phyloP scores from a whole-genome alignment of 2,113 vertebrate genomes.

The Laticauda laticaudata region DNA sequence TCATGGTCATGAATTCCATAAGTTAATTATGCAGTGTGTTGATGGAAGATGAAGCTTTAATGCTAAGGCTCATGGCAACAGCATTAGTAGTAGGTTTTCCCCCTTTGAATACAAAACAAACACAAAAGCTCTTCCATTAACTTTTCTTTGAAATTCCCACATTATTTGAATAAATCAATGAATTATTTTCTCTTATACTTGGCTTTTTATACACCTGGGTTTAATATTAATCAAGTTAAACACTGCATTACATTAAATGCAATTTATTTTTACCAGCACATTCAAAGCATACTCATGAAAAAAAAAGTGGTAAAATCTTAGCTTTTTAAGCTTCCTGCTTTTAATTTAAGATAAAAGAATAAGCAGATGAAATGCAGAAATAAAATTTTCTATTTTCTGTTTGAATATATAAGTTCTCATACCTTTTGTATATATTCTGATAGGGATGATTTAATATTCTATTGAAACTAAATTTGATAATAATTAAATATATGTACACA shows the following conservation, averaged over 20 bases:
- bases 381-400: neutral
- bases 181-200: neutral
- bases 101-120: neutral
- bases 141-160: neutral
- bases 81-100: neutral
- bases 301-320: neutral
- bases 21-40: neutral
- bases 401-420: neutral
- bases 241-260: neutral
- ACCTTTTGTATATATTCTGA: neutral
- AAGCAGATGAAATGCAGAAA: neutral
- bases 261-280: neutral
- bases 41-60: neutral
- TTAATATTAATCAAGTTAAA: neutral
- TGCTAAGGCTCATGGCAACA: neutral
- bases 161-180: neutral
- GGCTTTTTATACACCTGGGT: neutral
- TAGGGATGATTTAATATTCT: neutral
- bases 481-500: neutral
- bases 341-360: neutral
- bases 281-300: neutral
- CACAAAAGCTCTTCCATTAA: neutral
- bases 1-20: slow-evolving; percentile 11
- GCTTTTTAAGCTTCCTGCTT: neutral
- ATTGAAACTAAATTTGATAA: neutral